phyloP scores from a whole-genome alignment of 2,888 invertebrate species.

The Polymixis flavicincta region DNA sequence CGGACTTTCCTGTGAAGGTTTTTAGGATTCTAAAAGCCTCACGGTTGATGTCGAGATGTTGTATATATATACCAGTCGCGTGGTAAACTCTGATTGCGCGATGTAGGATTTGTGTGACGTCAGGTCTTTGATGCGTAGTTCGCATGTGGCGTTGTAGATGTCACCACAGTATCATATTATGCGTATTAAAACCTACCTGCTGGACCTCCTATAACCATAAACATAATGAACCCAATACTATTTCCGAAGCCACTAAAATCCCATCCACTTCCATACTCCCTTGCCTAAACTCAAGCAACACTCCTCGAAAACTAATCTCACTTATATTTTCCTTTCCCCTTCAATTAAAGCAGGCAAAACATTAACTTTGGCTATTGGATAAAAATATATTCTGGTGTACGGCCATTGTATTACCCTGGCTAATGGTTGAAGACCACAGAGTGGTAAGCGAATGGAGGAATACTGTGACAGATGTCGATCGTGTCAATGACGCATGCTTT shows the following conservation, averaged over 20 bases:
- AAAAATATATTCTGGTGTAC: conserved; percentile 51
- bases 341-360: conserved; percentile 45
- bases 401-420: conserved; percentile 30
- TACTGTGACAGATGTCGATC: too few relatives aligned
- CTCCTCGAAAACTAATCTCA: conserved; percentile 39
- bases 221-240: not conserved
- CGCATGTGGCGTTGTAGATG: too few relatives aligned
- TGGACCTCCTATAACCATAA: not conserved
- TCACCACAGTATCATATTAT: not conserved
- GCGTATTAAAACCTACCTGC: too few relatives aligned
- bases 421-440: conserved; percentile 36
- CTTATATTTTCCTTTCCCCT: conserved; percentile 38
- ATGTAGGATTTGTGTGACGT: too few relatives aligned
- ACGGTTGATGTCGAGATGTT: too few relatives aligned
- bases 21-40: too few relatives aligned
- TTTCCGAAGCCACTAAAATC: not conserved
- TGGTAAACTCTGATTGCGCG: too few relatives aligned
- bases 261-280: not conserved
- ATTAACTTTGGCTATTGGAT: conserved; percentile 47
- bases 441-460: conserved; percentile 2
- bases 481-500: too few relatives aligned
- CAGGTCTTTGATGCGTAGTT: too few relatives aligned
- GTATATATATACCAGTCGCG: too few relatives aligned
- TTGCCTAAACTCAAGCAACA: conserved; percentile 3
- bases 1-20: too few relatives aligned